Base-by-base conservation (phyloP, 2,113 vertebrate species). In the Oncorhynchus gorbuscha region DNA sequence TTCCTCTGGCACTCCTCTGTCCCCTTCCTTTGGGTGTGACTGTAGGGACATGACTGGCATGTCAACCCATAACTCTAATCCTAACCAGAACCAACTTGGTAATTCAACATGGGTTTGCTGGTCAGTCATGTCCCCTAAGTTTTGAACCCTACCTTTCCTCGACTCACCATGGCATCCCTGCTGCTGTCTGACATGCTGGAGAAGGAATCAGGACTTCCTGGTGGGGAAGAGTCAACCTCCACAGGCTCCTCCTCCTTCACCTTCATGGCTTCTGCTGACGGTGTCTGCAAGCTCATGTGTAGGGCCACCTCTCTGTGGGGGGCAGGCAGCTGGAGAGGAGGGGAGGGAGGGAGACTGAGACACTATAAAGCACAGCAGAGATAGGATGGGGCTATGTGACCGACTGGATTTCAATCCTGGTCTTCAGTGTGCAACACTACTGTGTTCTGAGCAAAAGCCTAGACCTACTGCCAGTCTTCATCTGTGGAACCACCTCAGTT, bases 231-330 rank as follows among this genome's bases (percentile, higher is more conserved):
- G 51, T 98, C 97, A 18, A 97, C 96, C 71, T 98, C 96, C 45
- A 98, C 94, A 0, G 94, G 94, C 68, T 93, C 94, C 76, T 98
- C 97, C 86, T 97, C 93, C 88, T 99, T 98, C 83, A 99, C 94
- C 92, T 93, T 96, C 69, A 97, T 75, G 3, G 51, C 14, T 55
- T 55, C 51, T 55, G 98, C 97, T 1, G 95, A 96, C 4, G 95
- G 90, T 0, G 95, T 94, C 76, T 97, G 95, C 76, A 97, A 88
- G 51, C 94, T 97, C 97, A 98, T 97, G 88, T 98, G 96, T 90
- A 98, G 89, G 62, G 95, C 95, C 76, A 91, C 95, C 0, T 91
- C 95, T 1, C 95, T 85, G 80, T 89, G 89, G 64, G 90, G 76
- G 69, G 88, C 84, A 58, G 87, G 87, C 24, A 89, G 88, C 92